Evolutionary conservation across 2,888 invertebrate species (phyloP), one percentile per base, ranked within the genome.

Genomic region (Drosophila greeni): DNA sequence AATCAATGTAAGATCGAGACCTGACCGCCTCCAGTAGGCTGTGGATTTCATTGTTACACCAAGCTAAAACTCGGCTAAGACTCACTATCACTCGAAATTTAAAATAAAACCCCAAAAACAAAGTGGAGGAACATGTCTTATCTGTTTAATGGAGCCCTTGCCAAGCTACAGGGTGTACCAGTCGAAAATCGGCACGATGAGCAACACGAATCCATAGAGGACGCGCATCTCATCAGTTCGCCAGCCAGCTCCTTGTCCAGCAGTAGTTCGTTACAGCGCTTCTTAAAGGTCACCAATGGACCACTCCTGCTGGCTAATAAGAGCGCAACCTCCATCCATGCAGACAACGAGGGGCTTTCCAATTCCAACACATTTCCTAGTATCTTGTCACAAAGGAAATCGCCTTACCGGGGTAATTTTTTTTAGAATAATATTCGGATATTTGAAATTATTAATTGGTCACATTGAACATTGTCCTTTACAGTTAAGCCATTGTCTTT

Each of bases 281-380:
- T 87, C 66, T 86, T 87, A 29, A 85, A 84, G 49, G 39, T 85
- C 12, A 54, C 73, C 45, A 82, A 74, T 56, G 84, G 74, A 18
- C 31, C 67, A 0, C 42, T 34, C 6, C 26, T 26, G 2, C 40
- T 48, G 5, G 67, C 56, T 0, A 23, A 55, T 4, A 43, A 14
- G 1, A 26, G 8, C 26, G 69, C 61, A 5, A 1, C 20, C 12
- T 52, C 56, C 26, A 52, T 57, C 16, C 57, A 66, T 0, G 73
- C 68, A 6, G 42, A 6, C 14, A 54, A 37, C 20, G 70, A 73
- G 6, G 70, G 75, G 11, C n/a, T 11, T 4, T 16, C 9, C 40
- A 75, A 68, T 42, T 33, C 48, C 0, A 65, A 59, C 18, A 72
- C 65, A 14, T 43, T 74, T 2, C 43, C 74, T 42, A 72, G 80